phyloP scores from a whole-genome alignment of 2,888 invertebrate genomes.

The Drosophila tripunctata region DNA sequence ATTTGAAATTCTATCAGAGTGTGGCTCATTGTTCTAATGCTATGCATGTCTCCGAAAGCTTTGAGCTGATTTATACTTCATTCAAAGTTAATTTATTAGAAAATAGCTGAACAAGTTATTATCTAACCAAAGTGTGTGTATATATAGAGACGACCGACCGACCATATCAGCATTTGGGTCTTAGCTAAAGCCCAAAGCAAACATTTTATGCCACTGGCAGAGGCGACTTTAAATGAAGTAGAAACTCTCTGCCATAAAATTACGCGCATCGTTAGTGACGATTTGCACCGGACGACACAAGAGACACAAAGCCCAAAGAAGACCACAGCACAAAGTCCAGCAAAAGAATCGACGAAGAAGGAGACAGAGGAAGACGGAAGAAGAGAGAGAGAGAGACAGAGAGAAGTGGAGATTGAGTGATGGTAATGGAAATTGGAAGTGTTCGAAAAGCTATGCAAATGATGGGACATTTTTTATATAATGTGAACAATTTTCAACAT shows the following conservation, averaged over 20 bases:
- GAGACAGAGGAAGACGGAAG: neutral
- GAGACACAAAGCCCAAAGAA: constrained; percentile 44
- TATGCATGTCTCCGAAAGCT: constrained; percentile 54
- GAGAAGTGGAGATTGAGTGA: constrained; percentile 5
- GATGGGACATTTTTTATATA: constrained; percentile 58
- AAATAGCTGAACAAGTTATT: constrained; percentile 76
- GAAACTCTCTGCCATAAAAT: constrained; percentile 79
- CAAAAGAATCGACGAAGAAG: too few relatives aligned
- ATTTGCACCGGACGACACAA: constrained; percentile 71
- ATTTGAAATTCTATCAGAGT: neutral
- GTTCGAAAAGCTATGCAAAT: constrained; percentile 59
- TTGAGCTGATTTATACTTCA: constrained; percentile 71
- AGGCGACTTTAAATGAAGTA: constrained; percentile 74
- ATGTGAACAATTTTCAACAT: constrained; percentile 53
- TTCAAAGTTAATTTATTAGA: constrained; percentile 79
- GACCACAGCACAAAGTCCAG: constrained; percentile 31
- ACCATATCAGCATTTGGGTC: constrained; percentile 61
- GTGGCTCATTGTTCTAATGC: constrained; percentile 22
- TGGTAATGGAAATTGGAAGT: neutral
- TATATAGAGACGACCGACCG: constrained; percentile 9
- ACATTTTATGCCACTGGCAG: constrained; percentile 49
- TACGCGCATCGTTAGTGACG: constrained; percentile 82
- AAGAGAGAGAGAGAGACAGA: neutral
- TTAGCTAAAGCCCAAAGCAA: constrained; percentile 60
- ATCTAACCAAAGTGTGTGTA: constrained; percentile 65